Percentiles rank a stretch among this genome's conserved stretches.
phyloP scores from a whole-genome alignment of 2,113 vertebrate genomes.

The Echinops telfairi region DNA sequence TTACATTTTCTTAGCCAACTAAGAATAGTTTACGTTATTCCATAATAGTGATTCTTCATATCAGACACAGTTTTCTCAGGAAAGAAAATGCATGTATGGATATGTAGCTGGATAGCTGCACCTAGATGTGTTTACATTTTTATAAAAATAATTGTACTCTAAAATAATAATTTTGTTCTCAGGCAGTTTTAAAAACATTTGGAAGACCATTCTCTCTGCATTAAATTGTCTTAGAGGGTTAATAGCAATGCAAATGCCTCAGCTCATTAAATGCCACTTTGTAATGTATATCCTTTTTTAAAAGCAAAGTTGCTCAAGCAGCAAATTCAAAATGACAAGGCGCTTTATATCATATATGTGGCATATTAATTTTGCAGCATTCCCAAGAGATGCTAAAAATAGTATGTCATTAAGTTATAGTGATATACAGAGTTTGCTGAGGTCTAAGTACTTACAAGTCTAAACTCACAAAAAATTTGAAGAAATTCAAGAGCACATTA shows the following conservation, averaged over 20 bases:
- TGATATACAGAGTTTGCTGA: constrained; percentile 16
- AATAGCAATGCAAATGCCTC: constrained; percentile 52
- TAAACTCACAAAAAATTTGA: constrained; percentile 65
- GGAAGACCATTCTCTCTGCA: background rate
- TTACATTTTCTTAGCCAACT: constrained; percentile 22
- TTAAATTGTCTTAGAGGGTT: constrained; percentile 30
- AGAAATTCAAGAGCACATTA: constrained; percentile 71
- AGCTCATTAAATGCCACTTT: constrained; percentile 22
- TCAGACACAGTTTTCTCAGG: background rate
- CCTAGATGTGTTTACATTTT: background rate
- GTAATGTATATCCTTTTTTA: background rate
- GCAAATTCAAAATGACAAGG: constrained; percentile 42
- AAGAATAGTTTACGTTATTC: background rate
- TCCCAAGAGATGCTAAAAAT: constrained; percentile 63
- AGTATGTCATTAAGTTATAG: background rate
- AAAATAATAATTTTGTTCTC: background rate
- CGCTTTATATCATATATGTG: constrained; percentile 52
- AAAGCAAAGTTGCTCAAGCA: constrained; percentile 60
- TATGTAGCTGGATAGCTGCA: background rate
- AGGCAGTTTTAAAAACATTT: constrained; percentile 22
- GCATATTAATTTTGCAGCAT: constrained; percentile 64
- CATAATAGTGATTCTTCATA: background rate
- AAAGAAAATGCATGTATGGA: background rate
- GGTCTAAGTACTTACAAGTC: constrained; percentile 59
- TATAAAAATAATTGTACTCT: background rate